Percentiles rank a stretch among this genome's conserved stretches.
Evolutionary conservation across 2,113 vertebrate species (phyloP).

Genomic region (Antechinus stuartii): DNA sequence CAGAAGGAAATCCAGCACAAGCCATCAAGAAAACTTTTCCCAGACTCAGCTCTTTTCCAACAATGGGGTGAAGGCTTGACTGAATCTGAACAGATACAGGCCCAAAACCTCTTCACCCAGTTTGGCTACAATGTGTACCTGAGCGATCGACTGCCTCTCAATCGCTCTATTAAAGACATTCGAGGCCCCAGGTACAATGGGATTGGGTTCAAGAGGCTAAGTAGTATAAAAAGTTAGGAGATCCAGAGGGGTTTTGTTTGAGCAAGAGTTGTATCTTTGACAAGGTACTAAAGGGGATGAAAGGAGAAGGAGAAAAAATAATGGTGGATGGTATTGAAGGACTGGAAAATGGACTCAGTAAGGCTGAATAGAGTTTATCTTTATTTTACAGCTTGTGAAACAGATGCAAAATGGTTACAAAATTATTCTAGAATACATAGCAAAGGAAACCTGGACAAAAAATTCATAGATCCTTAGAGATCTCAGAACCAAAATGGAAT

Average conservation of each 20-base stretch:
- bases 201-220: neutral
- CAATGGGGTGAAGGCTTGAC: conserved; percentile 61
- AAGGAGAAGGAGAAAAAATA: neutral
- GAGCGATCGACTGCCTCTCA: conserved; percentile 65
- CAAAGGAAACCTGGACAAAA: neutral
- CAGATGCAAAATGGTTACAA: neutral
- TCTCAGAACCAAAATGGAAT: neutral
- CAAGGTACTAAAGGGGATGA: neutral
- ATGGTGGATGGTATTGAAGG: neutral
- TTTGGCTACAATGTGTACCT: conserved; percentile 76
- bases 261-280: neutral
- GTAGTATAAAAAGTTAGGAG: too few relatives aligned
- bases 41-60: conserved; percentile 61
- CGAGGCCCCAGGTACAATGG: conserved; percentile 61
- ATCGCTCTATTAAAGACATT: conserved; percentile 57
- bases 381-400: neutral
- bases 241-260: too few relatives aligned
- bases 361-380: neutral
- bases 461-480: neutral
- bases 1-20: neutral
- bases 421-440: neutral
- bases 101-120: conserved; percentile 67
- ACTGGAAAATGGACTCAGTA: neutral
- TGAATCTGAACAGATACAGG: conserved; percentile 67
- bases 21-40: conserved; percentile 54